phyloP scores from a whole-genome alignment of 2,888 invertebrate genomes.

The Melieria crassipennis region DNA sequence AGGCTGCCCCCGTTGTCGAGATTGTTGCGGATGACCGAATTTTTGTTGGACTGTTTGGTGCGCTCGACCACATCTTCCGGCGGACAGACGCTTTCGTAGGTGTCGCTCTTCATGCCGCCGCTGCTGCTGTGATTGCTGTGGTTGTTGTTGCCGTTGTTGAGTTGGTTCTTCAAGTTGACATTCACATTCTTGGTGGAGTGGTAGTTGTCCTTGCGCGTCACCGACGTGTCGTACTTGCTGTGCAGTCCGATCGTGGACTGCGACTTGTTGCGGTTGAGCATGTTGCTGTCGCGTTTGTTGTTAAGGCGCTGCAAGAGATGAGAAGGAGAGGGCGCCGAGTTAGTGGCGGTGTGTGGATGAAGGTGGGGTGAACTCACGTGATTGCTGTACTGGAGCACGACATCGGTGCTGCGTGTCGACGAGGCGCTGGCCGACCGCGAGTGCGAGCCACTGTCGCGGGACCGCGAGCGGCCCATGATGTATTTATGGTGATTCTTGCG shows the following conservation, averaged over 20 bases:
- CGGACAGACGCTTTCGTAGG: slow-evolving; percentile 66
- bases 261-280: slow-evolving; percentile 62
- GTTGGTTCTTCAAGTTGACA: slow-evolving; percentile 61
- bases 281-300: slow-evolving; percentile 56
- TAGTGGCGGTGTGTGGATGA: background rate
- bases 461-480: slow-evolving; percentile 68
- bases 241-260: slow-evolving; percentile 62
- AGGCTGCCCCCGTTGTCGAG: slow-evolving; percentile 45
- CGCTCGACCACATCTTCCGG: slow-evolving; percentile 65
- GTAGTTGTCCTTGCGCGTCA: slow-evolving; percentile 55
- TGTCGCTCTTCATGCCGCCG: slow-evolving; percentile 62
- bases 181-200: slow-evolving; percentile 52
- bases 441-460: slow-evolving; percentile 78
- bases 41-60: slow-evolving; percentile 61
- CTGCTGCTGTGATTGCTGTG: slow-evolving; percentile 20
- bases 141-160: slow-evolving; percentile 44
- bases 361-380: slow-evolving; percentile 54
- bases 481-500: slow-evolving; percentile 60
- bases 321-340: slow-evolving; percentile 8
- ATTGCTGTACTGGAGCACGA: slow-evolving; percentile 64
- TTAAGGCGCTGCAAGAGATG: slow-evolving; percentile 56
- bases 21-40: slow-evolving; percentile 62
- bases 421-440: slow-evolving; percentile 76
- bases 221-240: slow-evolving; percentile 58
- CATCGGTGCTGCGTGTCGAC: slow-evolving; percentile 66